Evolutionary conservation across 2,113 vertebrate genomes (phyloP).

Genomic region (Sinocyclocheilus maitianheensis): DNA sequence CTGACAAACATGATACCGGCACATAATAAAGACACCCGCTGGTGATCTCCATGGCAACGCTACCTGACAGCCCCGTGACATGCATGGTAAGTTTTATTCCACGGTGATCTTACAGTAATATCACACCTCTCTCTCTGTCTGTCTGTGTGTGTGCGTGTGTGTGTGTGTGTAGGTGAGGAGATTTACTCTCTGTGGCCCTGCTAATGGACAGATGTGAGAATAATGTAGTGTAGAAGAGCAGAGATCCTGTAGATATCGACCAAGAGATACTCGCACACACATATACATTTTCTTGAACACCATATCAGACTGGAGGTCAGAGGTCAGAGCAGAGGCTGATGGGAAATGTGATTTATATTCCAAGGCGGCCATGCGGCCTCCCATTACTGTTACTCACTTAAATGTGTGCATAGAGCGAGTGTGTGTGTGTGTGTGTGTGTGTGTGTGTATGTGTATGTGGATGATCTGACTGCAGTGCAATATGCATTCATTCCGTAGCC

Average conservation of each 20-base stretch:
- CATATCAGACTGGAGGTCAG: constrained; percentile 46
- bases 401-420: constrained; percentile 9
- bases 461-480: background rate
- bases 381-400: constrained; percentile 55
- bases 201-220: constrained; percentile 62
- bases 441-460: constrained; percentile 1
- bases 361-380: constrained; percentile 20
- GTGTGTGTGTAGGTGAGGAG: constrained; percentile 37
- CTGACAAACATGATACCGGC: constrained; percentile 46
- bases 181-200: constrained; percentile 55
- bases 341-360: constrained; percentile 60
- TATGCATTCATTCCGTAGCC: background rate
- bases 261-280: constrained; percentile 40
- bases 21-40: constrained; percentile 44
- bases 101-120: constrained; percentile 50
- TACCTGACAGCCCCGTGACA: constrained; percentile 59
- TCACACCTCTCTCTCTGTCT: constrained; percentile 39
- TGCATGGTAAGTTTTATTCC: constrained; percentile 60
- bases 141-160: background rate
- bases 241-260: constrained; percentile 58
- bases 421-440: background rate
- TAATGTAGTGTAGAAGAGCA: constrained; percentile 59
- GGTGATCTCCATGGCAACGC: constrained; percentile 58
- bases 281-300: constrained; percentile 52
- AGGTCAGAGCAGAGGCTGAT: constrained; percentile 53